Base-by-base conservation (phyloP, 2,888 invertebrate genomes). In the Sinohyriopsis cumingii region DNA sequence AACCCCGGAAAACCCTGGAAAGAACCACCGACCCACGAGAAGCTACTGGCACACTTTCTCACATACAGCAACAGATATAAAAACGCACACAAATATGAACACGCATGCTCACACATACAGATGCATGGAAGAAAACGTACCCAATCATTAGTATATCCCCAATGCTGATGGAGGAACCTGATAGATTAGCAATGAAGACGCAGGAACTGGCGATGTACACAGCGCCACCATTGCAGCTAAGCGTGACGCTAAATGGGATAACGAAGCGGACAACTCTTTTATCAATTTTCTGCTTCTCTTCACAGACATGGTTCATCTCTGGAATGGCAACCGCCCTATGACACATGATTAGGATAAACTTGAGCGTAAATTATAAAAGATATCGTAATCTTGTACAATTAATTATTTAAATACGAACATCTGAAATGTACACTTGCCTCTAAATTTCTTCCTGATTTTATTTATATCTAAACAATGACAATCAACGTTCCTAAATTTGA, bases 181-280 rank as follows among this genome's bases (percentile, higher is more conserved):
- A 69, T 5, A 84, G 62, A 33, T 83, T 82, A 1, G 81, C 83
- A 1, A 87, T 64, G 69, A 87, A 87, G 24, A 85, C 68, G 12
- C 83, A 79, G 9, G 85, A 81, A 4, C 82, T 73, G 15, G 84
- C 75, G 22, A 87, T 86, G 71, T 82, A 87, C 15, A 85, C 60
- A 22, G 86, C 84, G 68, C 85, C 84, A 0, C 87, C 87, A 63
- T 86, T 85, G n/a, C 84, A 85, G 55, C 86, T 86, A 24, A 87
- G 74, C 0, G 86, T 86, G 1, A 86, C 84, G 63, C 82, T 79
- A 68, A 87, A 83, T 3, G 87, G 87, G n/a, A 87, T 75, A 3
- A 84, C 79, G 63, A 84, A 83, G 0, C 84, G 71, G 1, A 84
- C 72, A 4, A 87, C 81, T 25, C 85, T 55, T 45, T 79, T 75